These are phyloP conservation scores for Trogon surrucura DNA, from an alignment of 2,113 vertebrate species.

Conservation along the genomic window DNA sequence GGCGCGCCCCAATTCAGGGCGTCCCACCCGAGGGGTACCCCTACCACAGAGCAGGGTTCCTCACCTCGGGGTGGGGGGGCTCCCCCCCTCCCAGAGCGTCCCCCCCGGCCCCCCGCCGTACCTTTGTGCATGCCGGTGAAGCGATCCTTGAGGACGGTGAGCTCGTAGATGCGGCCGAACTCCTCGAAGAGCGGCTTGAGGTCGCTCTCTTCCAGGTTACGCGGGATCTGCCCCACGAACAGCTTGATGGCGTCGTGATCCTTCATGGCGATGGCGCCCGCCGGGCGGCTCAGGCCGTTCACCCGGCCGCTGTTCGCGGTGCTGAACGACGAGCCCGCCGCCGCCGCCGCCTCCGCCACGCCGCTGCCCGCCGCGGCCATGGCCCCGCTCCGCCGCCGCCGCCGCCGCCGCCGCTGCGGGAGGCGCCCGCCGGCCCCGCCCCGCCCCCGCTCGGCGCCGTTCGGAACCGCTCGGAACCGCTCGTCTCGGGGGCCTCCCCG, in stretches of 20 bases:
- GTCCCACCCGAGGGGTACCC: no score
- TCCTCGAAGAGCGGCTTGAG: constrained; percentile 98
- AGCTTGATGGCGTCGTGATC: constrained; percentile 99
- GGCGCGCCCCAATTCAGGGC: not conserved
- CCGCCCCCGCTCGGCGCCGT: no score
- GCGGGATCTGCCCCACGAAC: constrained; percentile 97
- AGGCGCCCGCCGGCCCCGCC: no score
- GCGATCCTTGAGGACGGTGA: constrained; percentile 98
- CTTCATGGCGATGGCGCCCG: constrained; percentile 93
- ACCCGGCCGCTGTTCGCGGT: constrained; percentile 91
- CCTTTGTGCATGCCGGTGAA: constrained; percentile 99
- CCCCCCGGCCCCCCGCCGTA: constrained; percentile 57
- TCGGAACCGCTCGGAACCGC: no score
- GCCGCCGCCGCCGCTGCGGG: no score
- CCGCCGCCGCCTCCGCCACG: not conserved
- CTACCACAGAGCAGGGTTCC: not conserved
- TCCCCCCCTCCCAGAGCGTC: not conserved
- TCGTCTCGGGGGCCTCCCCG: no score
- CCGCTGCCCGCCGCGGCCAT: not conserved
- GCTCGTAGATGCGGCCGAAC: constrained; percentile 99
- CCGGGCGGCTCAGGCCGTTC: constrained; percentile 87
- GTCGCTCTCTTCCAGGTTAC: constrained; percentile 96
- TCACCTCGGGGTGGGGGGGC: not conserved
- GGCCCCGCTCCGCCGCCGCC: no score
- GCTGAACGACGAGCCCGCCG: constrained; percentile 74